Base-by-base conservation (phyloP, 2,888 invertebrate species). In the Himalopsyche kuldschensis region DNA sequence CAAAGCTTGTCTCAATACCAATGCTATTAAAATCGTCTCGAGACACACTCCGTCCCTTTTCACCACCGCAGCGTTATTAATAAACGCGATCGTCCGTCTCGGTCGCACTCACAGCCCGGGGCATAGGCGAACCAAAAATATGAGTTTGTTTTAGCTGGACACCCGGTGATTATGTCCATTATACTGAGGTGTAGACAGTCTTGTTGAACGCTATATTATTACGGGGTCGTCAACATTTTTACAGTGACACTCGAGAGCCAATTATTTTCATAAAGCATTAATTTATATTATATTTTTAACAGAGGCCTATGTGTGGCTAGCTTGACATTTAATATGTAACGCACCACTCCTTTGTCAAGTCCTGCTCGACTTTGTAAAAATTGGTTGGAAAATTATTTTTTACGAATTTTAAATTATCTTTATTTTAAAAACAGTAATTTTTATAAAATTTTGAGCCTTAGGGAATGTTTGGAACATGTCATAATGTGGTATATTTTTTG, bases 131-230 rank as follows among this genome's bases (percentile, higher is more conserved):
- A 77, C 55, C 82, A 81, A 81, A 85, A 84, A 85, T 85, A 84
- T 85, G 84, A 84, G 85, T 85, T 85, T 85, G 85, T 85, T 85
- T 85, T 84, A 84, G 76, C 69, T 82, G 82, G 85, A 85, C 85
- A 85, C 78, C 79, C 80, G 82, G 84, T 82, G 79, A 85, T 85
- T 85, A 85, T 81, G 15, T 46, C 78, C 32, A 78, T 83, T 79
- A 75, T 83, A 41, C 24, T 20, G 83, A 85, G 83, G 83, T 85
- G 85, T 83, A 85, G 85, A 85, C 82, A 78, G 81, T 79, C 81
- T 75, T 76, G 81, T 83, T 79, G 76, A 79, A 78, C 75, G 76
- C 47, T 63, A 79, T 79, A 76, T 82, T 79, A 78, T 85, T 84
- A 46, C 79, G 82, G 81, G 82, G 79, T 63, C 63, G 79, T 24